Conservation (phyloP, 2,113 vertebrate genomes). For the Nycticryphes semicollaris region DNA sequence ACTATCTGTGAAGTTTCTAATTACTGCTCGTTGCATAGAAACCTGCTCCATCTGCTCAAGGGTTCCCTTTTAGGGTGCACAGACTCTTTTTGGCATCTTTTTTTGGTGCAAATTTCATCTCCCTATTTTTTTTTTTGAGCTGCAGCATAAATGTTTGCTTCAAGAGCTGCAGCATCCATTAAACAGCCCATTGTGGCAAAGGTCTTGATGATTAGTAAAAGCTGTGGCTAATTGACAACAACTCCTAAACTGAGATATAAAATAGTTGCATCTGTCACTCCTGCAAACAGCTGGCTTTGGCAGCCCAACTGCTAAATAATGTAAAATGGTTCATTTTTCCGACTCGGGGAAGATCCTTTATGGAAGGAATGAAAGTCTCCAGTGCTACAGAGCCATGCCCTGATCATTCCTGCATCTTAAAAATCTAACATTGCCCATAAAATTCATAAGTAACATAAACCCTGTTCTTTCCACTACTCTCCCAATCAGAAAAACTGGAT, state of each 20-base stretch:
- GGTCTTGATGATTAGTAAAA: constrained; percentile 6
- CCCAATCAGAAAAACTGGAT: constrained; percentile 37
- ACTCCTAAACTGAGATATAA: background rate
- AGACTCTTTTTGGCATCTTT: background rate
- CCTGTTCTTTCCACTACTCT: constrained; percentile 1
- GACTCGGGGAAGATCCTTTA: background rate
- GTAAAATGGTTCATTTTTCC: background rate
- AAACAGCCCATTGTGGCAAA: background rate
- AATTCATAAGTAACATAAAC: constrained; percentile 42
- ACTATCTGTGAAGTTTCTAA: background rate
- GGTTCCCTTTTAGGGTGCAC: background rate
- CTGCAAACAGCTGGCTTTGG: background rate
- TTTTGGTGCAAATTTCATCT: background rate
- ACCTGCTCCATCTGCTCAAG: constrained; percentile 38
- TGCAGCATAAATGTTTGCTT: background rate
- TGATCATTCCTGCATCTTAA: constrained; percentile 11
- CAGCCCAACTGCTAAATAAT: constrained; percentile 29
- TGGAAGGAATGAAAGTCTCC: background rate
- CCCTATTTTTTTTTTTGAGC: background rate
- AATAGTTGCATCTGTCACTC: background rate
- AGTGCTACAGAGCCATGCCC: background rate
- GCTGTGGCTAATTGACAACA: constrained; percentile 1
- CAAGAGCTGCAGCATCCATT: background rate
- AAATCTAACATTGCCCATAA: constrained; percentile 15
- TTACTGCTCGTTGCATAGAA: constrained; percentile 13